Evolutionary conservation across 1,140 invertebrate species (phyloP), one percentile per base, ranked within the genome.

Genomic region (Drosophila bifasciata): DNA sequence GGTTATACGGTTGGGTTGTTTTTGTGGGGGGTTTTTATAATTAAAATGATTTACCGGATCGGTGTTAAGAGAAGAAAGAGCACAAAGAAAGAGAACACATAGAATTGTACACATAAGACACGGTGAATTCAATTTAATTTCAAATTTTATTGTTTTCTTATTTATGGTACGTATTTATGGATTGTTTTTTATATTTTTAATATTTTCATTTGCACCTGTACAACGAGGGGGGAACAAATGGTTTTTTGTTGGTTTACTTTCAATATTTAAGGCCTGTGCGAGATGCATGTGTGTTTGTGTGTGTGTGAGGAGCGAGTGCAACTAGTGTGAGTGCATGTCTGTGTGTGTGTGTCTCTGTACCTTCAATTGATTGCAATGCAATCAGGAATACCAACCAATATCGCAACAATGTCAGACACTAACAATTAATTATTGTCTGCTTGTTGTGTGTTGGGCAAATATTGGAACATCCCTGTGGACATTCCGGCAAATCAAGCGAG

Each of bases 31-130:
- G 16, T 19, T 49, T 32, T 13, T 36, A 45, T 80, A 79, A 81
- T 79, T 81, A 80, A 71, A 80, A 58, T 76, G 72, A 62, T 62
- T 51, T 71, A 57, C 60, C 76, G 58, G 45, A 56, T 53, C 61
- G 71, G 40, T 72, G 48, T 64, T 64, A 70, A 52, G 23, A 63
- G 28, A 72, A 84, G 81, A 85, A 79, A 86, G 79, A 89, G 78
- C 75, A 89, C 61, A 88, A 89, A 79, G 79, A 89, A 70, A 86
- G 63, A 78, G 76, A 86, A 86, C 72, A 85, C 73, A 78, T 76
- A 77, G 25, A 80, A 86, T 89, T 73, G 58, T 67, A 89, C 79
- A 76, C 52, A 71, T 74, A 72, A 76, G 86, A 76, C 71, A 60
- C 61, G 70, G 53, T 77, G 48, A 75, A 70, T 75, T 59, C 76